Percentiles rank a stretch among this genome's conserved stretches.
Conservation (phyloP, 2,888 invertebrate species). For the Hesperia comma region DNA sequence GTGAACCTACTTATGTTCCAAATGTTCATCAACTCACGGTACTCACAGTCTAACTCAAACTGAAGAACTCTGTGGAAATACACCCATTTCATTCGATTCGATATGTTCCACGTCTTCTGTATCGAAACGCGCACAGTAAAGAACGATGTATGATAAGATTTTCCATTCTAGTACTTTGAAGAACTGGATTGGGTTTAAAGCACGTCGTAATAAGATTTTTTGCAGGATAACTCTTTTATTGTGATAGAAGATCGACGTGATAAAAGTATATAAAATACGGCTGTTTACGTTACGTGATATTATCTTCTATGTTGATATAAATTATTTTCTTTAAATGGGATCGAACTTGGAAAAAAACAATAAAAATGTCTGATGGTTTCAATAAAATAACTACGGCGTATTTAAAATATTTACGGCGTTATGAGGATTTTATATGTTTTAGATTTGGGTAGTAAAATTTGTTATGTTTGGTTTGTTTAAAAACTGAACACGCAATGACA, state of each 20-base stretch:
- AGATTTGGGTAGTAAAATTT: constrained; percentile 20
- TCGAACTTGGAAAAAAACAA: constrained; percentile 26
- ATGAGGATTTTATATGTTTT: constrained; percentile 15
- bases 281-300: constrained; percentile 44
- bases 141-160: constrained; percentile 26
- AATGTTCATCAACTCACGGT: too few species aligned
- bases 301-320: constrained; percentile 36
- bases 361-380: constrained; percentile 24
- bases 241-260: constrained; percentile 34
- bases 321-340: constrained; percentile 23
- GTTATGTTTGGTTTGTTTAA: constrained; percentile 19
- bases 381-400: constrained; percentile 29
- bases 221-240: constrained; percentile 38
- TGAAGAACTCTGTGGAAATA: constrained; percentile 12
- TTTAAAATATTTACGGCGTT: constrained; percentile 22
- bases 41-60: too few species aligned
- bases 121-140: constrained; percentile 20
- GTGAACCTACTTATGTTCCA: too few species aligned
- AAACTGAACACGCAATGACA: background rate
- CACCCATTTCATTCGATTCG: background rate
- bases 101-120: constrained; percentile 23
- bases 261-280: constrained; percentile 49
- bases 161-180: constrained; percentile 11
- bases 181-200: constrained; percentile 22
- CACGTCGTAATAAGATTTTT: constrained; percentile 24